Percentiles rank a stretch among this genome's conserved stretches.
phyloP scores from a whole-genome alignment of 2,113 vertebrate species.

The Marmota flaviventris region DNA sequence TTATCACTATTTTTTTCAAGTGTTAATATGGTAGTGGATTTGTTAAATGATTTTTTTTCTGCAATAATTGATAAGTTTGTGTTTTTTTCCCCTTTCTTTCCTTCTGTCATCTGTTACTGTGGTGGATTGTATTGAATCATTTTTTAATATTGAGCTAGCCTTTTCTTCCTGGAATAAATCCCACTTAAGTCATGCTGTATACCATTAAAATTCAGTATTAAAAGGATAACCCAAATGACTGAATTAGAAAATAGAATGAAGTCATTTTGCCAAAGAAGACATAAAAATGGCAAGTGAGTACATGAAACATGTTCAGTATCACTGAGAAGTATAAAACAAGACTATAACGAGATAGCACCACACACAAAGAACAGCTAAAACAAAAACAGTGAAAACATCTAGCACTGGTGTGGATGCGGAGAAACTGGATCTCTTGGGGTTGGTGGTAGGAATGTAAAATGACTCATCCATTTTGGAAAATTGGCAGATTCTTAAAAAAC shows the following conservation, averaged over 20 bases:
- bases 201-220: not conserved
- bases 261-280: not conserved
- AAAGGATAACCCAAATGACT: not conserved
- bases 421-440: not conserved
- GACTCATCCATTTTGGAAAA: not conserved
- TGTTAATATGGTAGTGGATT: not conserved
- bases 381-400: not conserved
- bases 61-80: not conserved
- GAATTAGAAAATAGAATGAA: not conserved
- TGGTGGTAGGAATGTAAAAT: not conserved
- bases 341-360: not conserved
- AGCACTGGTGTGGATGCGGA: not conserved
- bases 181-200: not conserved
- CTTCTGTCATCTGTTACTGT: not conserved
- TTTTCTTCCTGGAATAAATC: not conserved
- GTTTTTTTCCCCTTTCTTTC: not conserved
- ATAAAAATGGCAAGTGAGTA: not conserved
- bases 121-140: not conserved
- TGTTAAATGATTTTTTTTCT: not conserved
- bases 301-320: not conserved
- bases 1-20: not conserved
- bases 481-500: not conserved
- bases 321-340: not conserved
- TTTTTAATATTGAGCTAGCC: not conserved
- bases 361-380: not conserved